These are phyloP conservation scores for Holothuria leucospilota DNA, from an alignment of 53 echinoderm and acorn worm genomes.

Conservation along the genomic window DNA sequence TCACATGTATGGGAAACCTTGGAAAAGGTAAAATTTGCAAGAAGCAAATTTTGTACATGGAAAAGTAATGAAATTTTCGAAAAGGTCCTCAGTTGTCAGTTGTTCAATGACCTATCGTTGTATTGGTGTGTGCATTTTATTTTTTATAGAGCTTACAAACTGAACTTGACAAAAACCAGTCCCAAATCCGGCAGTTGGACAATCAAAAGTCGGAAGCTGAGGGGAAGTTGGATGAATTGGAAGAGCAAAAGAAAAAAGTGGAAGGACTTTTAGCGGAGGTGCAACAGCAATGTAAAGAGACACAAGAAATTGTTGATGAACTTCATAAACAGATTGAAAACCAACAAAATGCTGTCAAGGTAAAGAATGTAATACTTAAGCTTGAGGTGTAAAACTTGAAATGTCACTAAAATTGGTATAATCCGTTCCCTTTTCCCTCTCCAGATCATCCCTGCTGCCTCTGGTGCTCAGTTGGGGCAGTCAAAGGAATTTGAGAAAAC, in stretches of 20 bases:
- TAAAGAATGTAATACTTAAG: constrained; percentile 8
- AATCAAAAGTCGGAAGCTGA: constrained; percentile 92
- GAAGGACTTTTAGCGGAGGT: constrained; percentile 88
- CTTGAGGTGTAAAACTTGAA: no score
- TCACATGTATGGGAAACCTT: no score
- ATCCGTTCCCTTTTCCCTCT: no score
- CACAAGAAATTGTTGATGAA: constrained; percentile 78
- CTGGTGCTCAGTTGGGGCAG: no score
- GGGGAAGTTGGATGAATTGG: constrained; percentile 91
- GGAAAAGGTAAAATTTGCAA: no score
- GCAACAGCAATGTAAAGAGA: constrained; percentile 83
- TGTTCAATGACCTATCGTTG: no score
- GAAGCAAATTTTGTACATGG: no score
- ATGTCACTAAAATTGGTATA: no score
- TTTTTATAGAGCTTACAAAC: constrained; percentile 83
- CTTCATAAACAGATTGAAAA: constrained; percentile 75
- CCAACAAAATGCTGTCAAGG: constrained; percentile 90
- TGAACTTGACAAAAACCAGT: constrained; percentile 79
- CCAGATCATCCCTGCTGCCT: no score
- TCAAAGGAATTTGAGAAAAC: no score
- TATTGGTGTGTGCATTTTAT: not conserved
- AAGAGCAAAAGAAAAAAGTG: constrained; percentile 89
- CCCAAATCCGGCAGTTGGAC: constrained; percentile 88
- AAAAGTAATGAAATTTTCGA: no score
- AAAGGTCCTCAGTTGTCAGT: no score